A percentile compares a stretch with the other conserved stretches of the same genome.
Evolutionary conservation across 2,888 invertebrate species (phyloP).

Genomic region (Agelastica alni): DNA sequence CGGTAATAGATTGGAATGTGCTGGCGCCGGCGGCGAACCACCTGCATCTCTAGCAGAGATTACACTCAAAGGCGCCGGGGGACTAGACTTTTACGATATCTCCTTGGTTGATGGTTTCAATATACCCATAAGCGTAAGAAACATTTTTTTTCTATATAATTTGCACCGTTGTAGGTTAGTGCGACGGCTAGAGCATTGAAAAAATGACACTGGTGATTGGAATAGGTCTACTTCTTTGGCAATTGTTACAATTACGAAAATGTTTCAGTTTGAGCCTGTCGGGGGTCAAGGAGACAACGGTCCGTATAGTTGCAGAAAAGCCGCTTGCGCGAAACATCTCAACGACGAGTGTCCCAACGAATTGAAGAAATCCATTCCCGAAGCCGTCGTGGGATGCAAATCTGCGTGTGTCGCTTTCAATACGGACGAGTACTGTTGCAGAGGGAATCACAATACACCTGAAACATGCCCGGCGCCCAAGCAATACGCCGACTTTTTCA

Average conservation of each 20-base stretch:
- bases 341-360: slow-evolving; percentile 53
- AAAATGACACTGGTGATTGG: too few relatives aligned
- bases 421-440: slow-evolving; percentile 59
- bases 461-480: too few relatives aligned
- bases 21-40: slow-evolving; percentile 54
- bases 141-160: too few relatives aligned
- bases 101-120: slow-evolving; percentile 60
- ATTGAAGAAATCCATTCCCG: slow-evolving; percentile 41
- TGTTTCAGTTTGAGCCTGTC: slow-evolving; percentile 45
- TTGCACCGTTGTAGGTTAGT: too few relatives aligned
- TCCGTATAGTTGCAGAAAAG: slow-evolving; percentile 51
- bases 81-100: slow-evolving; percentile 58
- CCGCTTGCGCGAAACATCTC: slow-evolving; percentile 49
- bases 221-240: too few relatives aligned
- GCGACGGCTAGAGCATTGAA: too few relatives aligned
- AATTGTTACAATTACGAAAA: too few relatives aligned
- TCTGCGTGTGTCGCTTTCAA: slow-evolving; percentile 58
- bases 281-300: slow-evolving; percentile 44
- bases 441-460: slow-evolving; percentile 52
- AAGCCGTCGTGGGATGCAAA: slow-evolving; percentile 54
- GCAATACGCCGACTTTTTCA: slow-evolving; percentile 56
- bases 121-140: slow-evolving; percentile 46
- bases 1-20: slow-evolving; percentile 48
- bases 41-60: slow-evolving; percentile 56
- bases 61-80: slow-evolving; percentile 49